These are phyloP conservation scores for Sebastes variabilis DNA, from an alignment of 2,797 vertebrate genomes.

Conservation along the genomic window DNA sequence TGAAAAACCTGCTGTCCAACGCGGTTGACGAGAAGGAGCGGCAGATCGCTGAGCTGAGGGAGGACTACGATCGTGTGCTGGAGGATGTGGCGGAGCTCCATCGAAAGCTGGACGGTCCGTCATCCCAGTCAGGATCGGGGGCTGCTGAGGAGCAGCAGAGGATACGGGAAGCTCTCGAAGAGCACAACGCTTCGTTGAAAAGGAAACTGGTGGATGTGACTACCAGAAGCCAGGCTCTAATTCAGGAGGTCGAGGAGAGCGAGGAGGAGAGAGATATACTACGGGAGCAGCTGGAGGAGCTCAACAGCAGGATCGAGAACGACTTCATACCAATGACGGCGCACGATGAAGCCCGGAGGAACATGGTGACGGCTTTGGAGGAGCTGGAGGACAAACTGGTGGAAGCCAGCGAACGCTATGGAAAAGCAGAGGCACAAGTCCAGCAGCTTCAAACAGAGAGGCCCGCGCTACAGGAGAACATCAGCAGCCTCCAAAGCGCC, in stretches of 20 bases:
- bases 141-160: slow-evolving; percentile 83
- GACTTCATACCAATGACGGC: slow-evolving; percentile 86
- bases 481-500: slow-evolving; percentile 78
- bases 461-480: slow-evolving; percentile 74
- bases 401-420: slow-evolving; percentile 84
- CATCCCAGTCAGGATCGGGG: slow-evolving; percentile 61
- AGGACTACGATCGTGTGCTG: slow-evolving; percentile 84
- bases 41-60: slow-evolving; percentile 84
- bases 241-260: slow-evolving; percentile 85
- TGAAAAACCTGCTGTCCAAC: slow-evolving; percentile 88
- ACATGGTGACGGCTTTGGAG: slow-evolving; percentile 80
- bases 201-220: slow-evolving; percentile 85
- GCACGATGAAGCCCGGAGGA: slow-evolving; percentile 86
- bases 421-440: slow-evolving; percentile 85
- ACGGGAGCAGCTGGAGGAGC: slow-evolving; percentile 85
- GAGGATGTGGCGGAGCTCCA: slow-evolving; percentile 87
- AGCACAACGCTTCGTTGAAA: slow-evolving; percentile 82
- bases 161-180: slow-evolving; percentile 82
- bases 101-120: slow-evolving; percentile 79
- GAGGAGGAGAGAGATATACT: slow-evolving; percentile 84
- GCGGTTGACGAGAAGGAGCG: slow-evolving; percentile 90
- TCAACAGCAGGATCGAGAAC: slow-evolving; percentile 85
- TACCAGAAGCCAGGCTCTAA: slow-evolving; percentile 84
- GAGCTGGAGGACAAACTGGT: slow-evolving; percentile 89
- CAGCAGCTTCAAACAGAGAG: slow-evolving; percentile 85